Evolutionary conservation across 1,140 invertebrate species (phyloP), one percentile per base, ranked within the genome.

Genomic region (Rhopalosiphum padi): DNA sequence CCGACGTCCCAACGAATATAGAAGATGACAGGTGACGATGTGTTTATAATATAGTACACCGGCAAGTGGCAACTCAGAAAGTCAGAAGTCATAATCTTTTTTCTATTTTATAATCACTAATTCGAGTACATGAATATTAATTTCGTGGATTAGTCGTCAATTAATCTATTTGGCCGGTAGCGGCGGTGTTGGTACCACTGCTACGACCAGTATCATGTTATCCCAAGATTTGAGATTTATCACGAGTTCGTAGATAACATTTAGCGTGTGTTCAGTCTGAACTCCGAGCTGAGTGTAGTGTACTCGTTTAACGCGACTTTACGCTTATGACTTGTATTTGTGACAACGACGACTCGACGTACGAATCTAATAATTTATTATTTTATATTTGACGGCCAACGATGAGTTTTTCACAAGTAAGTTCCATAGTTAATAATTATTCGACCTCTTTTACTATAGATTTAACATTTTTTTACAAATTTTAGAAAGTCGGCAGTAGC

Each of bases 361-460:
- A 60, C 55, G 30, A 77, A n/a, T 77, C 15, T 0, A 68, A 68
- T 3, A 15, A 60, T 60, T 77, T 18, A 77, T 5, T n/a, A 6
- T n/a, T n/a, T n/a, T 77, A 77, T n/a, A n/a, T 18, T 11, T 30
- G 30, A 68, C 60, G 1, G 60, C 30, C 6, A 82, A 37, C n/a
- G 7, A 89, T 89, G 88, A 89, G 48, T 89, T 89, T 55, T 41
- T 55, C 88, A 89, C 88, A 35, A 2, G 88, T 89, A 25, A 89
- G 88, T 89, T 88, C 37, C 21, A 11, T 41, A 41, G 3, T 35
- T 37, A 23, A 25, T 90, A 53, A 41, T 23, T 90, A 25, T 30
- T 15, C 4, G 0, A 53, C 5, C 18, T 37, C 25, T 9, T 41
- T 37, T 15, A 4, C 41, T 18, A n/a, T 77, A 23, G 15, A n/a